phyloP scores from a whole-genome alignment of 1,140 invertebrate species.

The Bombus waltoni region DNA sequence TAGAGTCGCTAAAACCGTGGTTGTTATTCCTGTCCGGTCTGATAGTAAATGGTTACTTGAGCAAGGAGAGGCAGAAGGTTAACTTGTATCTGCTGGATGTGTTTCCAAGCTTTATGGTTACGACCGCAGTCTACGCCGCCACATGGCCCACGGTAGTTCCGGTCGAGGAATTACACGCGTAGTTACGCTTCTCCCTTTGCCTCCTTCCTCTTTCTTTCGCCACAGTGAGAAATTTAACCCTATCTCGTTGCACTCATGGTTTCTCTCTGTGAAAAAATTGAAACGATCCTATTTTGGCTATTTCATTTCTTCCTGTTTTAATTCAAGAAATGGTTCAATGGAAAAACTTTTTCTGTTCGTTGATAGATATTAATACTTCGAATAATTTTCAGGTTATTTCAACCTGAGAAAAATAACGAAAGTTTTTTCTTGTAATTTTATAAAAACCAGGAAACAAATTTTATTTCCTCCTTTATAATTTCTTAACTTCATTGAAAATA shows the following conservation, averaged over 20 bases:
- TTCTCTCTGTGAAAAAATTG: background rate
- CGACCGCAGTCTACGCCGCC: conserved; percentile 65
- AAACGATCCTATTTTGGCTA: background rate
- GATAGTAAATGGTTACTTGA: conserved; percentile 40
- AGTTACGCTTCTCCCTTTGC: conserved; percentile 30
- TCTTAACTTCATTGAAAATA: background rate
- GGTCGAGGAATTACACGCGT: conserved; percentile 64
- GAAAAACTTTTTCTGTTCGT: too few species aligned
- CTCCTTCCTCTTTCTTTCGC: background rate
- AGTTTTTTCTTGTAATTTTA: too few species aligned
- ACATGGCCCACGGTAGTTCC: conserved; percentile 75
- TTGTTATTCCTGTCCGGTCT: conserved; percentile 34
- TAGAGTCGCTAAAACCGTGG: background rate
- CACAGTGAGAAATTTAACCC: background rate
- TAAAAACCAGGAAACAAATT: background rate
- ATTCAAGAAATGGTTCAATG: background rate
- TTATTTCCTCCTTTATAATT: background rate
- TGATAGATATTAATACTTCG: background rate
- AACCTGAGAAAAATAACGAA: background rate
- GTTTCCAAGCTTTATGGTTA: conserved; percentile 74
- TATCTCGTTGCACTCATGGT: background rate
- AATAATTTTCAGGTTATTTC: background rate
- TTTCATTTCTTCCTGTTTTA: background rate
- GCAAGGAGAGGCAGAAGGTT: conserved; percentile 39
- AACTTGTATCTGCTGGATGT: conserved; percentile 59